These are phyloP conservation scores for Chrysemys picta DNA, from an alignment of 2,113 vertebrate genomes.

Conservation along the genomic window DNA sequence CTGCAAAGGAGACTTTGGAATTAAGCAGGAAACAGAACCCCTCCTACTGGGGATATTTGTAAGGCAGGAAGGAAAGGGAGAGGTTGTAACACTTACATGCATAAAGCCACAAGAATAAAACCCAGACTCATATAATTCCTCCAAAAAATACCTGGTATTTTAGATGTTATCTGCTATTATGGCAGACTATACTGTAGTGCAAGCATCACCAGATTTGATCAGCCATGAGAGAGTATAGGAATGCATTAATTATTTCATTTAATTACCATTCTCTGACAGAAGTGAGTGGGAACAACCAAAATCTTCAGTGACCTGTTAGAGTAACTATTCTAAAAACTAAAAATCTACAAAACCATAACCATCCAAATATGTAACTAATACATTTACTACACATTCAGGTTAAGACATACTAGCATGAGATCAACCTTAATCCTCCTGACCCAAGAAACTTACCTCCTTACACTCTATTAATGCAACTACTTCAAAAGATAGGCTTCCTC, in stretches of 20 bases:
- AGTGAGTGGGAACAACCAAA: not conserved
- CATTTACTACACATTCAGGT: not conserved
- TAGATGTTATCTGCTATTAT: not conserved
- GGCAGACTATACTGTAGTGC: not conserved
- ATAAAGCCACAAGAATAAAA: constrained; percentile 23
- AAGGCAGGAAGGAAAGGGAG: constrained; percentile 60
- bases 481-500: constrained; percentile 19
- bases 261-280: constrained; percentile 6
- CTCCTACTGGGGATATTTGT: not conserved
- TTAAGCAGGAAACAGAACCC: not conserved
- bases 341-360: constrained; percentile 53
- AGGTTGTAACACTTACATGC: not conserved
- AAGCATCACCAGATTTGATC: not conserved
- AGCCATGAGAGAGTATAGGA: not conserved
- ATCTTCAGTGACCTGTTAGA: constrained; percentile 7
- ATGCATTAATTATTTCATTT: not conserved
- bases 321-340: constrained; percentile 2
- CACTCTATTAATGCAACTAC: constrained; percentile 14
- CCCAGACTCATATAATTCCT: constrained; percentile 8
- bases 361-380: constrained; percentile 26
- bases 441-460: constrained; percentile 43
- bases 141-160: not conserved
- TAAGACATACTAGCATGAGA: too few species aligned
- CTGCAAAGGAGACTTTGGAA: not conserved
- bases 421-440: constrained; percentile 54